Conservation (phyloP, 2,797 vertebrate species). For the Falco novaeseelandiae region DNA sequence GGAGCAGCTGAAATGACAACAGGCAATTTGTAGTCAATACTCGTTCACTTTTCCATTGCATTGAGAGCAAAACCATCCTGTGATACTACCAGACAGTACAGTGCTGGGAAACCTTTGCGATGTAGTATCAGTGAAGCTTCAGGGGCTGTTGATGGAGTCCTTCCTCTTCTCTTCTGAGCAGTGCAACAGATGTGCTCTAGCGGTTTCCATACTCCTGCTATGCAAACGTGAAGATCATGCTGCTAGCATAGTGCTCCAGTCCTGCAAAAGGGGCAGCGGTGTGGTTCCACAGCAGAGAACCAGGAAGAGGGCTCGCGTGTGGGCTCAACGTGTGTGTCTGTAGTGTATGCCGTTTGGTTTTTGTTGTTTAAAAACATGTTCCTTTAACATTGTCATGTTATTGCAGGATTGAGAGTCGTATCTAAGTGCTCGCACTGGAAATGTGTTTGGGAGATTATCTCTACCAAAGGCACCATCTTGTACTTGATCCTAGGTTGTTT, state of each 20-base stretch:
- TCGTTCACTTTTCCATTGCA: not conserved
- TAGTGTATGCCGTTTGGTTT: not conserved
- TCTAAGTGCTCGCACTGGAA: not conserved
- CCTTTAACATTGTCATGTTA: not conserved
- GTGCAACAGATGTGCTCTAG: not conserved
- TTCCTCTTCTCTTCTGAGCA: not conserved
- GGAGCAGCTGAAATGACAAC: not conserved
- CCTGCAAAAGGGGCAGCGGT: not conserved
- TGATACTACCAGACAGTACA: rapidly evolving
- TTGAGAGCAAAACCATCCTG: not conserved
- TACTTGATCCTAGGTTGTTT: not conserved
- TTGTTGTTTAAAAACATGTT: not conserved
- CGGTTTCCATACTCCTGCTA: not conserved
- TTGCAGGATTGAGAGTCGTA: not conserved
- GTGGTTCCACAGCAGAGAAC: not conserved
- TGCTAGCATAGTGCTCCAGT: not conserved
- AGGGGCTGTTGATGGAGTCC: not conserved
- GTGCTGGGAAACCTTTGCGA: not conserved
- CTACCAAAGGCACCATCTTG: rapidly evolving
- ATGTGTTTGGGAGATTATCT: not conserved
- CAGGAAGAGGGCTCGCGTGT: not conserved
- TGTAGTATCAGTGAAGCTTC: not conserved
- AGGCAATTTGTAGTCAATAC: not conserved
- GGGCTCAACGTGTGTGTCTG: not conserved
- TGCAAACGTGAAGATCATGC: rapidly evolving